Evolutionary conservation across 2,888 invertebrate genomes (phyloP).

Genomic region (Cactoblastis cactorum): DNA sequence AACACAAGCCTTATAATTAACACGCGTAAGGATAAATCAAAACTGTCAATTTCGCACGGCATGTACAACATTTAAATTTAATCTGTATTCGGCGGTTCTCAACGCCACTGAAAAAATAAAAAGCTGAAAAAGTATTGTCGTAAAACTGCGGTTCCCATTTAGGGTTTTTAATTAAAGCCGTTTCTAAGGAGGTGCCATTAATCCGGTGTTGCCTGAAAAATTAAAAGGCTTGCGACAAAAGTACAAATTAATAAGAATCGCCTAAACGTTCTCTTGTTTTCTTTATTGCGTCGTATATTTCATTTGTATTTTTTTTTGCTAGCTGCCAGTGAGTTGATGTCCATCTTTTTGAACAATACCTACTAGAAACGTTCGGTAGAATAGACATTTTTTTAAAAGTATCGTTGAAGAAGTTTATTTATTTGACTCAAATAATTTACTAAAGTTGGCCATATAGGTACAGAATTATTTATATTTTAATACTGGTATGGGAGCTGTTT

Average conservation of each 20-base stretch:
- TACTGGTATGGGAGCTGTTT: too few species aligned
- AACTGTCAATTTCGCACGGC: constrained; percentile 2
- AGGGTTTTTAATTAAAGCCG: constrained; percentile 66
- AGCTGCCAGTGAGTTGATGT: constrained; percentile 3
- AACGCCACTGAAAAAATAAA: constrained; percentile 17
- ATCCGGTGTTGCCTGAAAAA: constrained; percentile 56
- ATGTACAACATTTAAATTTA: constrained; percentile 7
- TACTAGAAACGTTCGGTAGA: too few species aligned
- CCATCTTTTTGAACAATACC: too few species aligned
- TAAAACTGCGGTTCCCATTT: constrained; percentile 55
- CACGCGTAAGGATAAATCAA: constrained; percentile 4
- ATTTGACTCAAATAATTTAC: too few species aligned
- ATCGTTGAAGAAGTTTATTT: too few species aligned
- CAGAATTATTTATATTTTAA: too few species aligned
- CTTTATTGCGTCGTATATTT: constrained; percentile 2
- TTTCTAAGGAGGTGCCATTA: constrained; percentile 48
- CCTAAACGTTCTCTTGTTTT: constrained; percentile 28
- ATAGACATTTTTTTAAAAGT: too few species aligned
- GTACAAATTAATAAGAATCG: constrained; percentile 64
- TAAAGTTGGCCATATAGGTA: too few species aligned
- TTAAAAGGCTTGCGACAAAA: constrained; percentile 50
- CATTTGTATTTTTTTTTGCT: constrained; percentile 7
- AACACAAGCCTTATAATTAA: constrained; percentile 7
- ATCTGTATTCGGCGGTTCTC: constrained; percentile 4
- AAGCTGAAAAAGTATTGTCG: constrained; percentile 40